phyloP scores from a whole-genome alignment of 1,140 invertebrate genomes.

The Camponotus floridanus region DNA sequence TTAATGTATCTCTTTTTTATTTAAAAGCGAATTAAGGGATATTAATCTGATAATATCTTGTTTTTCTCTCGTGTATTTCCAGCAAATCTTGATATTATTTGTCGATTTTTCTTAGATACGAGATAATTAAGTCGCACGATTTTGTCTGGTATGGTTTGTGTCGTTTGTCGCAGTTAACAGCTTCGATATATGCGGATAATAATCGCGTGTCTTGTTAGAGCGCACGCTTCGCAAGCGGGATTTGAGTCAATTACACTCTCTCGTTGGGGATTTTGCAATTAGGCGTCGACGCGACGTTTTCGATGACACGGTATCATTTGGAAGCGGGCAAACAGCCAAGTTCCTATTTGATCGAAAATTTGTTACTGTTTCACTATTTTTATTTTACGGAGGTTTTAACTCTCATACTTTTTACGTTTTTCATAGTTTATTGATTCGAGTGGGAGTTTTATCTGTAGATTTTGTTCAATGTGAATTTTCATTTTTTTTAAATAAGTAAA shows the following conservation, averaged over 20 bases:
- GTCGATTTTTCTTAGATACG: background rate
- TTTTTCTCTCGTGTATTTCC: background rate
- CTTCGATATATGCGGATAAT: slow-evolving; percentile 15
- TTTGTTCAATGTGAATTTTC: background rate
- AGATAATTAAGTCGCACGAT: slow-evolving; percentile 32
- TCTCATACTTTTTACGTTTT: background rate
- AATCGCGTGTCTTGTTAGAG: slow-evolving; percentile 48
- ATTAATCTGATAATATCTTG: background rate
- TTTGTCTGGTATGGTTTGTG: slow-evolving; percentile 1
- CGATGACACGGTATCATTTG: slow-evolving; percentile 17
- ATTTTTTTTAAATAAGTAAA: background rate
- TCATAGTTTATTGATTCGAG: background rate
- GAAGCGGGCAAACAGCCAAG: slow-evolving; percentile 65
- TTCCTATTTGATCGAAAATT: slow-evolving; percentile 53
- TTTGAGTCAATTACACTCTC: slow-evolving; percentile 45
- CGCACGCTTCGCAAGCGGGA: slow-evolving; percentile 38
- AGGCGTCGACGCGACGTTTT: slow-evolving; percentile 41
- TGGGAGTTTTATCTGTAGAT: background rate
- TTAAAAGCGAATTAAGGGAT: background rate
- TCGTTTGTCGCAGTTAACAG: slow-evolving; percentile 4
- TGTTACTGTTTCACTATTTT: slow-evolving; percentile 50
- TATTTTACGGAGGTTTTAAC: slow-evolving; percentile 56
- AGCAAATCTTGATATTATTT: slow-evolving; percentile 4
- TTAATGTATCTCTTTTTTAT: background rate
- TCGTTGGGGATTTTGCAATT: slow-evolving; percentile 58